Conservation (phyloP, 2,113 vertebrate genomes). For the Etia nguti region DNA sequence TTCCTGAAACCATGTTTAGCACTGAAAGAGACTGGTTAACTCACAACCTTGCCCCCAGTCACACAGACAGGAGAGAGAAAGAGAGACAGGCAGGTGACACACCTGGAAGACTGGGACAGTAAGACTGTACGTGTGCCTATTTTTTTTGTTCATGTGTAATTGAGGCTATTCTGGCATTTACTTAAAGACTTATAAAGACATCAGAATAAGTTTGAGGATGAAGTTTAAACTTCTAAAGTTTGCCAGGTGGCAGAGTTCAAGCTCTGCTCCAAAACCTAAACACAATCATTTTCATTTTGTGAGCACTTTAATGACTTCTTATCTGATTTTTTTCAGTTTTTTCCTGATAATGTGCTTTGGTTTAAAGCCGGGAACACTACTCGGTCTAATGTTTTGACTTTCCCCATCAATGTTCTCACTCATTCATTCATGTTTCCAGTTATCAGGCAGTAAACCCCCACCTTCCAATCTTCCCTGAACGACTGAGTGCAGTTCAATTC, state of each 20-base stretch:
- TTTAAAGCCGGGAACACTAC: neutral
- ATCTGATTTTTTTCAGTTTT: neutral
- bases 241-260: neutral
- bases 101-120: neutral
- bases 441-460: neutral
- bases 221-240: neutral
- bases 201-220: neutral
- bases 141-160: neutral
- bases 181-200: neutral
- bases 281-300: neutral
- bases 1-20: neutral
- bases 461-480: neutral
- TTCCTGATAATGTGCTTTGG: neutral
- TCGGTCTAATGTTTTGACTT: neutral
- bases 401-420: neutral
- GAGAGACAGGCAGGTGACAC: neutral
- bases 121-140: neutral
- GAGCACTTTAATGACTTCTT: neutral
- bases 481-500: constrained; percentile 1
- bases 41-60: neutral
- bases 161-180: neutral
- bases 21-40: neutral
- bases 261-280: neutral
- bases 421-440: constrained; percentile 1
- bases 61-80: neutral